Evolutionary conservation across 2,888 invertebrate species (phyloP).

Genomic region (Rhabditoides inermis): DNA sequence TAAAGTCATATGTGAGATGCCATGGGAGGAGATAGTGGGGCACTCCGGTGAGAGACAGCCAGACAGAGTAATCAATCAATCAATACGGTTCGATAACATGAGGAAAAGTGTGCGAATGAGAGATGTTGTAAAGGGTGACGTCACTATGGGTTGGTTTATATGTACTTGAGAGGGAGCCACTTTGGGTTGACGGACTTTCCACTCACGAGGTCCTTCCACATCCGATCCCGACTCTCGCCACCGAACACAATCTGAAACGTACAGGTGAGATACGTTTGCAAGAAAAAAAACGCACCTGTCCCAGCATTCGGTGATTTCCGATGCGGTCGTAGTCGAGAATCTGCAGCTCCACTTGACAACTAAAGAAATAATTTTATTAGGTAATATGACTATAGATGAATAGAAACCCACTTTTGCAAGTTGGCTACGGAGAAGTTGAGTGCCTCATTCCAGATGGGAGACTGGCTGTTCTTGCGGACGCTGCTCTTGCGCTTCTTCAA

Average conservation of each 20-base stretch:
- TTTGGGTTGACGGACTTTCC: constrained; percentile 11
- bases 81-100: no score
- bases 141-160: no score
- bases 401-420: not conserved
- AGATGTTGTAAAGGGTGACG: no score
- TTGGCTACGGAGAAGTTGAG: constrained; percentile 56
- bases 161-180: constrained; percentile 12
- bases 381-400: not conserved
- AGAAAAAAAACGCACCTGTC: constrained; percentile 3
- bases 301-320: constrained; percentile 7
- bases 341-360: constrained; percentile 26
- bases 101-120: no score
- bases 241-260: constrained; percentile 9
- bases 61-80: no score
- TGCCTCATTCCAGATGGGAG: constrained; percentile 60
- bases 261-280: not conserved
- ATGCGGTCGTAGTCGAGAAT: constrained; percentile 21
- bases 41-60: no score
- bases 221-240: constrained; percentile 6
- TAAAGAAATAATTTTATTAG: constrained; percentile 5
- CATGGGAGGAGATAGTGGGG: no score
- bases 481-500: constrained; percentile 59
- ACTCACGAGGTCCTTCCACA: constrained; percentile 15
- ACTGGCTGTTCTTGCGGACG: constrained; percentile 57
- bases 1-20: no score